Base-by-base conservation (phyloP, 2,113 vertebrate genomes). In the Monarcha castaneiventris region DNA sequence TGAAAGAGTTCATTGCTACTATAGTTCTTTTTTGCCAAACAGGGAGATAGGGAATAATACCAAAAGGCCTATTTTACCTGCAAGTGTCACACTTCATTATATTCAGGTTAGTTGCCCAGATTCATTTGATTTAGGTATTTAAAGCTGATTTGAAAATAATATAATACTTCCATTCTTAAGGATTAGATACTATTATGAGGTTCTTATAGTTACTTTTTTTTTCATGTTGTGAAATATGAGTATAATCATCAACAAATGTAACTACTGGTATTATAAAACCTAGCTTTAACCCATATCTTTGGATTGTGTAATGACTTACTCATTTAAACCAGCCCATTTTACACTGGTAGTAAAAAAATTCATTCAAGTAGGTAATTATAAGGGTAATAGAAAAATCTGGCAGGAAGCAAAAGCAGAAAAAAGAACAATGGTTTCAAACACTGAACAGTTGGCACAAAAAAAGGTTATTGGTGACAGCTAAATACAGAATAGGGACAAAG, bases 361-460 rank as follows among this genome's bases (percentile, higher is more conserved):
- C 27, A 74, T 75, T 93, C 51, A 56, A 85, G 32, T 58, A 83
- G 54, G 44, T 89, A 77, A 87, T 87, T 94, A 26, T 61, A 72
- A 56, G 61, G n/a, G 46, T 91, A 85, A 90, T 39, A 80, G 51
- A 77, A 85, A 95, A 88, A 74, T 74, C 78, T 91, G 64, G 27
- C 87, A 85, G 59, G 90, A 94, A 96, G 79, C 55, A 71, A 87
- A 84, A 41, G 71, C 74, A 77, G 51, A 51, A 71, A 93, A 91
- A 91, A 76, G 84, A 88, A 37, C 71, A 89, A 68, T 49, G 33
- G 33, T 85, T 94, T 90, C 49, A 64, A 82, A 73, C 46, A 85
- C 29, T 39, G 63, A 89, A 73, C 41, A 54, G 49, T 52, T 95
- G 86, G 74, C 82, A 86, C n/a, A 29, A 41, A 43, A 75, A 95